phyloP scores from a whole-genome alignment of 2,888 invertebrate genomes.

The Dryomyza anilis region DNA sequence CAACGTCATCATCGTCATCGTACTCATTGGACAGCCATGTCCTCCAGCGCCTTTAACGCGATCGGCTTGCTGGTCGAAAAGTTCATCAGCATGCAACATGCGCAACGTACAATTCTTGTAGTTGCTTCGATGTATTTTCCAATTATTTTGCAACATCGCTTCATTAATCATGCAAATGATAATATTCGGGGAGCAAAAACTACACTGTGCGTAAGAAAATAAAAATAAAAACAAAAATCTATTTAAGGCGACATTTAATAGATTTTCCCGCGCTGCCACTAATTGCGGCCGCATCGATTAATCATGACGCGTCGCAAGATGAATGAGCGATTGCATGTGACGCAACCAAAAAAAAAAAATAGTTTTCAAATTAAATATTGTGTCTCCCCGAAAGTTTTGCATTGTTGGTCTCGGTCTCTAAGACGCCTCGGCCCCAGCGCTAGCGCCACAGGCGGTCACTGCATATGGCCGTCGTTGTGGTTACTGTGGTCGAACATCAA shows the following conservation, averaged over 20 bases:
- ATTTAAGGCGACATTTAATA: conserved; percentile 13
- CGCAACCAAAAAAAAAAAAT: too few relatives aligned
- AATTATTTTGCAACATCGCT: conserved; percentile 51
- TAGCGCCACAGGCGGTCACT: not conserved
- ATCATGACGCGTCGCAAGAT: conserved; percentile 1
- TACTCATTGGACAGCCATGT: not conserved
- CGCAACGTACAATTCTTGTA: conserved; percentile 31
- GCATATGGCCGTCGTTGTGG: too few relatives aligned
- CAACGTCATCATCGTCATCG: not conserved
- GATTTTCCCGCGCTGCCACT: conserved; percentile 12
- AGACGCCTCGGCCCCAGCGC: not conserved
- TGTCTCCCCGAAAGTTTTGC: not conserved
- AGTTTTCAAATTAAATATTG: not conserved
- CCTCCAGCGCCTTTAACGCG: conserved; percentile 9
- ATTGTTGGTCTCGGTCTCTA: not conserved
- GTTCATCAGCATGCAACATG: conserved; percentile 18
- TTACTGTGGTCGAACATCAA: not conserved
- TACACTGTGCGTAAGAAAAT: too few relatives aligned
- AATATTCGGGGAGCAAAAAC: conserved; percentile 39
- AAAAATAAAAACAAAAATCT: too few relatives aligned
- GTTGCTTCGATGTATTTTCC: conserved; percentile 48
- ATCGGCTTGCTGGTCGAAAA: not conserved
- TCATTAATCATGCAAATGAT: conserved; percentile 56
- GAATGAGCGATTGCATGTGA: not conserved
- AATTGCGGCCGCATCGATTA: conserved; percentile 6